These are phyloP conservation scores for Steinernema scapterisci DNA, from an alignment of 2,888 invertebrate genomes.

Conservation along the genomic window DNA sequence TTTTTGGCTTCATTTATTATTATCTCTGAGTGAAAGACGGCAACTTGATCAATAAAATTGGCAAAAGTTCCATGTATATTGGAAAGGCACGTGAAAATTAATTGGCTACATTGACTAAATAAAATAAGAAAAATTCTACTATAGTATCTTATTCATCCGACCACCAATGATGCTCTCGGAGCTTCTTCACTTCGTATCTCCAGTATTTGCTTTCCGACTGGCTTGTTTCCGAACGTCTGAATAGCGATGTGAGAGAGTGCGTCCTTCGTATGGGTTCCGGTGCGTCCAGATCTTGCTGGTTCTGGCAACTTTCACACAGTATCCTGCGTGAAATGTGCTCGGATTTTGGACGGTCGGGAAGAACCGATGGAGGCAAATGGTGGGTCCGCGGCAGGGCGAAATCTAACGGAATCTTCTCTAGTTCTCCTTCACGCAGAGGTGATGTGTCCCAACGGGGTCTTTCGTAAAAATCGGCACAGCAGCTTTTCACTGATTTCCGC, in stretches of 20 bases:
- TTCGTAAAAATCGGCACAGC: conserved; percentile 27
- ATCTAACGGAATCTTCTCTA: conserved; percentile 40
- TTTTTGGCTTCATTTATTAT: too few relatives aligned
- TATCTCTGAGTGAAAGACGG: too few relatives aligned
- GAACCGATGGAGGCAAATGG: not conserved
- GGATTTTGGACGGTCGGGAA: not conserved
- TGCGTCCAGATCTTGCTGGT: not conserved
- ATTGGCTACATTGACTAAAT: too few relatives aligned
- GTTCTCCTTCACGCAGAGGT: conserved; percentile 38
- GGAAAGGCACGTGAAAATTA: too few relatives aligned
- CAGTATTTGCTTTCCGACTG: not conserved
- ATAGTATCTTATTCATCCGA: not conserved
- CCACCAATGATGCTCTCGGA: conserved; percentile 12
- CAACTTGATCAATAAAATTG: too few relatives aligned
- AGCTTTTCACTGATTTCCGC: not conserved
- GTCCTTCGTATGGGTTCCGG: too few relatives aligned
- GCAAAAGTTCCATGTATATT: too few relatives aligned
- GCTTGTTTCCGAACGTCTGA: not conserved
- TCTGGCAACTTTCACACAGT: not conserved
- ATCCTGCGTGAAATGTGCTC: not conserved
- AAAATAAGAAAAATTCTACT: too few relatives aligned
- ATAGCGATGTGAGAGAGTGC: not conserved
- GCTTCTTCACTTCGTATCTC: not conserved
- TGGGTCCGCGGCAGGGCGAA: not conserved
- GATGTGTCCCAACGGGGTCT: conserved; percentile 41